phyloP scores from a whole-genome alignment of 2,888 invertebrate species.

The Tinea trinotella region DNA sequence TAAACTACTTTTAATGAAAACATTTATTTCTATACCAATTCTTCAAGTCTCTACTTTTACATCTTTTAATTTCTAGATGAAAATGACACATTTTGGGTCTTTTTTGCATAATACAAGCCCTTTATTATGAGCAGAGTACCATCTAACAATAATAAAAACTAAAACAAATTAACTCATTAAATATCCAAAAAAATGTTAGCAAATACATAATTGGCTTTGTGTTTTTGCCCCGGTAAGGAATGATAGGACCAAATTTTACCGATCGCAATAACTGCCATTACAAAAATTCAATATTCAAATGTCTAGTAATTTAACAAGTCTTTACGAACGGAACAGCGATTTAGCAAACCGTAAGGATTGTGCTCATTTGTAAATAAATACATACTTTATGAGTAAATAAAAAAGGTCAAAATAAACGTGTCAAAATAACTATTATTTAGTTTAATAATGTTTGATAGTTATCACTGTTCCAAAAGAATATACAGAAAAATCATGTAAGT shows the following conservation, averaged over 20 bases:
- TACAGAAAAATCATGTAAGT: not conserved
- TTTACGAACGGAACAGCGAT: constrained; percentile 26
- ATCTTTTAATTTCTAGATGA: not conserved
- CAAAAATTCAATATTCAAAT: constrained; percentile 25
- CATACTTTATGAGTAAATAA: no score
- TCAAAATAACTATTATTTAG: not conserved
- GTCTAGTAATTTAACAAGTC: constrained; percentile 36
- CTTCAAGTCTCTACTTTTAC: not conserved
- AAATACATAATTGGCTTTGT: constrained; percentile 19
- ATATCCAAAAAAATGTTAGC: constrained; percentile 20
- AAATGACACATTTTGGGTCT: not conserved
- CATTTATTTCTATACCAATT: not conserved
- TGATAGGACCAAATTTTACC: constrained; percentile 76
- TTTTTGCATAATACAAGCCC: not conserved
- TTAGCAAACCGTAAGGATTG: no score
- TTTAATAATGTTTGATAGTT: not conserved
- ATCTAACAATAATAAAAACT: constrained; percentile 14
- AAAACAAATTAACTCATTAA: not conserved
- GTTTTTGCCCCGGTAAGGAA: constrained; percentile 72
- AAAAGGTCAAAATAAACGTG: no score
- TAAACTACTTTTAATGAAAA: no score
- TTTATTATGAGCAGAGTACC: not conserved
- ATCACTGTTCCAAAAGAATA: constrained; percentile 6
- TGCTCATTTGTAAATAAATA: no score
- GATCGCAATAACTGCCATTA: constrained; percentile 52